Conservation (phyloP, 1,140 invertebrate species). For the Penaeus japonicus region DNA sequence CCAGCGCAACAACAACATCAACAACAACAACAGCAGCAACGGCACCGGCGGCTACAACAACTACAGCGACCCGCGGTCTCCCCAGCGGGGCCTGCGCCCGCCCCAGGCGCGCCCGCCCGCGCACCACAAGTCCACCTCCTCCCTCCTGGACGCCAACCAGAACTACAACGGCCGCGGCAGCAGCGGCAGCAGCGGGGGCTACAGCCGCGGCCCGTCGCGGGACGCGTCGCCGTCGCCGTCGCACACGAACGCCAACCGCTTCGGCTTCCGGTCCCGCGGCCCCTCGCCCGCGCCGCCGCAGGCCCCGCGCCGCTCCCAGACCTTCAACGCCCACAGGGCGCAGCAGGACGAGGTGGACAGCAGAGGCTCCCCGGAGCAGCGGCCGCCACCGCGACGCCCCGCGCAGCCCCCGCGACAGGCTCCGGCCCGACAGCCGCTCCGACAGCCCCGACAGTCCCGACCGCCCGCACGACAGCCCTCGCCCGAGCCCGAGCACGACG, state of each 20-base stretch:
- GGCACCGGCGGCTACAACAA: not conserved
- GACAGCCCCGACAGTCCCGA: slow-evolving; percentile 6
- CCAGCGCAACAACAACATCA: slow-evolving; percentile 24
- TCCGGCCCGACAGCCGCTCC: not conserved
- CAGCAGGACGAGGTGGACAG: not conserved
- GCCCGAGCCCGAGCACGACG: not conserved
- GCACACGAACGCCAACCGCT: slow-evolving; percentile 9
- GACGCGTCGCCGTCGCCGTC: slow-evolving; percentile 52
- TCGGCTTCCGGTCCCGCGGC: slow-evolving; percentile 23
- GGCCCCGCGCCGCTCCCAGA: not conserved
- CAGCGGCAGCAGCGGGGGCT: slow-evolving; percentile 48
- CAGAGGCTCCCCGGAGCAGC: not conserved
- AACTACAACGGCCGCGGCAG: slow-evolving; percentile 40
- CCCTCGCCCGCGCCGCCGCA: slow-evolving; percentile 15
- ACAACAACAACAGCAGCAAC: slow-evolving; percentile 19
- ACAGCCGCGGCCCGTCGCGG: slow-evolving; percentile 60
- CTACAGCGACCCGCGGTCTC: slow-evolving; percentile 20
- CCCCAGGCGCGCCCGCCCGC: not conserved
- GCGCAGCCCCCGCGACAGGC: not conserved
- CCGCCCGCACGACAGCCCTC: not conserved
- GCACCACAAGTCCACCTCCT: slow-evolving; percentile 51
- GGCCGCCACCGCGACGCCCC: not conserved
- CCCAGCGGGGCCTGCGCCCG: not conserved
- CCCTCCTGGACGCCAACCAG: slow-evolving; percentile 51
- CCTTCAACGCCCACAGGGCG: not conserved